Base-by-base conservation (phyloP, 2,113 vertebrate species). In the Chaenocephalus aceratus region DNA sequence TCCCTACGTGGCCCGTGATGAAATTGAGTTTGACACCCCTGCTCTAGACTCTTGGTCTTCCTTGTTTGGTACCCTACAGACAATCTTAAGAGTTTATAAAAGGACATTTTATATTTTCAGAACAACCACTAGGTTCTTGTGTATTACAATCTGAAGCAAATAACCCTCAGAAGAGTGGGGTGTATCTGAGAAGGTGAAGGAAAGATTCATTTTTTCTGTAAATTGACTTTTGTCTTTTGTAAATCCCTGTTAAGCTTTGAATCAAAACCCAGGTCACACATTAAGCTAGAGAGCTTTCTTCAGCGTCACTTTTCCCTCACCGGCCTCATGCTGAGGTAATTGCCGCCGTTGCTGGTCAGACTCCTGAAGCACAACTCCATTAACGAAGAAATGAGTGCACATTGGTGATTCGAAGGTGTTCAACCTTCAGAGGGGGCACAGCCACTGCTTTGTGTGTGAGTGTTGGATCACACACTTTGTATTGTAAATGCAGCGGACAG, bases 371-470 rank as follows among this genome's bases (percentile, higher is more conserved):
- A 67, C n/a, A 73, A 65, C 36, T 41, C 36, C 36, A 41, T 88
- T 79, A 81, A 21, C 44, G 64, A 79, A n/a, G 21, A 63, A 76
- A 87, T 54, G 14, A 13, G 5, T 44, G 62, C 14, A 21, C 0
- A 3, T 13, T 54, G 61, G 65, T 36, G 54, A 80, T 69, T 45
- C 16, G 34, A 48, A 62, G 54, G 45, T 44, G 4, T 18, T 57
- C 58, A 70, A 85, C 77, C 79, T 75, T 83, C 61, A 77, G 41
- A 60, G 36, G 41, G 26, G 16, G 68, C 26, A 1, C 30, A 0
- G 6, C n/a, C 23, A 23, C 8, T 34, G 8, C 14, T 58, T 45
- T 53, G 34, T 30, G 36, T 16, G 14, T 48, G 53, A 48, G 21
- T 36, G 48, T 59, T 10, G 3, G 26, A 26, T 26, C 16, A 15